Percentiles rank a stretch among this genome's conserved stretches.
Conservation (phyloP, 1,140 invertebrate species). For the Tetramorium parvispinum region DNA sequence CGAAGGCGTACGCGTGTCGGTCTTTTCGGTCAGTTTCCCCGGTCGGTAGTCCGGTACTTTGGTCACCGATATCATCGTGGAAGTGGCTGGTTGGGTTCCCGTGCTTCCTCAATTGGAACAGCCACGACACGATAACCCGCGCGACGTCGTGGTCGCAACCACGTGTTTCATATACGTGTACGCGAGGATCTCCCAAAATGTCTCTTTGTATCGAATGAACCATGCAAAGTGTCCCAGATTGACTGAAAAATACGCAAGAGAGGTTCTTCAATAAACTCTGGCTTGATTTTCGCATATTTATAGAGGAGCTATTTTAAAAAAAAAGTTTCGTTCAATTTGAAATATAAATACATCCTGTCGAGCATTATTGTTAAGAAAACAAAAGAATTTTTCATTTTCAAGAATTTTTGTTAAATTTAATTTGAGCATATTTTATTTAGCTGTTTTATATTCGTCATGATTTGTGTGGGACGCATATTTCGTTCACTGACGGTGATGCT, state of each 20-base stretch:
- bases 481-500: neutral
- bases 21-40: slow-evolving; percentile 71
- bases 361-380: neutral
- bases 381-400: neutral
- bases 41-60: slow-evolving; percentile 53
- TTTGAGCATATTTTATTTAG: neutral
- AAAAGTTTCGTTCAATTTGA: neutral
- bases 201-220: slow-evolving; percentile 1
- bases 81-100: slow-evolving; percentile 34
- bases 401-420: neutral
- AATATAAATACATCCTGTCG: neutral
- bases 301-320: neutral
- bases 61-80: slow-evolving; percentile 46
- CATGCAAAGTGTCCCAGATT: neutral
- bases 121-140: slow-evolving; percentile 54
- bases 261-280: neutral
- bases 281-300: slow-evolving; percentile 10
- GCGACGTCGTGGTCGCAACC: neutral
- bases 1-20: slow-evolving; percentile 67
- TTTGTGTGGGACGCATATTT: neutral
- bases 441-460: neutral
- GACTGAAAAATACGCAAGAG: neutral
- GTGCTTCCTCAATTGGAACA: slow-evolving; percentile 53
- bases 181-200: neutral
- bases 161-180: slow-evolving; percentile 50